Percentiles rank a stretch among this genome's conserved stretches.
These are phyloP conservation scores for Pogonomyrmex californicus DNA, from an alignment of 1,140 invertebrate species.

Conservation along the genomic window DNA sequence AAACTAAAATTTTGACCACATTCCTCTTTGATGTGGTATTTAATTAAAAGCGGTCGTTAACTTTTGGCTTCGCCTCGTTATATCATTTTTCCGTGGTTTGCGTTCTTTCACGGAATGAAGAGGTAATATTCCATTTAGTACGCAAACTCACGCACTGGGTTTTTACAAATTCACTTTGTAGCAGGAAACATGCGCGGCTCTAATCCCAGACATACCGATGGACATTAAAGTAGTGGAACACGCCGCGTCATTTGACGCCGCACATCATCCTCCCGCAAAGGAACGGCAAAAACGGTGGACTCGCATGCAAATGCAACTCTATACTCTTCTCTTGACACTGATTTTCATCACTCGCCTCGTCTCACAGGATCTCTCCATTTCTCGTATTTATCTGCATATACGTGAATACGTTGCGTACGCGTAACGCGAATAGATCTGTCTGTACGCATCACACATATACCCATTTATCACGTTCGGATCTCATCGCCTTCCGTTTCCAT, in stretches of 20 bases:
- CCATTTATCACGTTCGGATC: conserved; percentile 64
- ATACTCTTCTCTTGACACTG: conserved; percentile 70
- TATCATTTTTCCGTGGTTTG: conserved; percentile 65
- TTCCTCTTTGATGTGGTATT: conserved; percentile 28
- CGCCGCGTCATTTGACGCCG: conserved; percentile 65
- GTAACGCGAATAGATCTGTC: conserved; percentile 46
- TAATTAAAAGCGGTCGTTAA: conserved; percentile 64
- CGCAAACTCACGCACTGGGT: conserved; percentile 2
- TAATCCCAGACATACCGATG: conserved; percentile 48
- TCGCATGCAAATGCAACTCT: conserved; percentile 73
- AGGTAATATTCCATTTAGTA: conserved; percentile 53
- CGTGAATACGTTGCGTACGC: conserved; percentile 3
- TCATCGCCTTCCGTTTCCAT: conserved; percentile 40
- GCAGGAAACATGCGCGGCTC: conserved; percentile 12
- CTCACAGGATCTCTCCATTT: conserved; percentile 48
- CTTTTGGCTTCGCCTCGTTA: conserved; percentile 71
- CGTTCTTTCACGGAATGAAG: conserved; percentile 6
- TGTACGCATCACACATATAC: conserved; percentile 20
- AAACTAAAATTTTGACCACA: conserved; percentile 34
- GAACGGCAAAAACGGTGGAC: conserved; percentile 7
- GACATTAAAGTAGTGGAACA: conserved; percentile 65
- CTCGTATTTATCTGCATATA: conserved; percentile 49
- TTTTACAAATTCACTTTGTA: conserved; percentile 57
- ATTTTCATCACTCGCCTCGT: conserved; percentile 44
- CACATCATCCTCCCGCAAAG: conserved; percentile 6